These are phyloP conservation scores for Pseudorectes ferrugineus DNA, from an alignment of 2,113 vertebrate genomes.

Conservation along the genomic window DNA sequence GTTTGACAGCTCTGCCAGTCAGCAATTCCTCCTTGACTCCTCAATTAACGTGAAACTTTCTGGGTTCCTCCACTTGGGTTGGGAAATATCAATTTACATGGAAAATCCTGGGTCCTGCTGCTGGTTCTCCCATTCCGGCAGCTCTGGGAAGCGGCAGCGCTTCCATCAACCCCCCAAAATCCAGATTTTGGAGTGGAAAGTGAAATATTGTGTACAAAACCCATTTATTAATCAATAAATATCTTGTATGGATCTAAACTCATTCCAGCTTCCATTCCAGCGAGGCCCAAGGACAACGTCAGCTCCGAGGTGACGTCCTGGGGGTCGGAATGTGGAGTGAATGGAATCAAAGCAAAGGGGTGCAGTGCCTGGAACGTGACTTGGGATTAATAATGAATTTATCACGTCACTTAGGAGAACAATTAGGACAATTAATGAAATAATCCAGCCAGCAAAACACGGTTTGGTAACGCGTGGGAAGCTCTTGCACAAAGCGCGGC, in stretches of 20 bases:
- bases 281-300: neutral
- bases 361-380: neutral
- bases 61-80: neutral
- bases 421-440: slow-evolving; percentile 54
- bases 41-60: neutral
- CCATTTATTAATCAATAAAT: neutral
- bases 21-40: neutral
- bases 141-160: rapidly evolving
- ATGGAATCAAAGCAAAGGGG: neutral
- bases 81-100: neutral
- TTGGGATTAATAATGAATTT: neutral
- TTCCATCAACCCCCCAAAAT: neutral
- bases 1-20: slow-evolving; percentile 21
- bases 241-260: rapidly evolving
- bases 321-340: neutral
- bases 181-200: neutral
- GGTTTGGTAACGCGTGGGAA: neutral
- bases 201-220: rapidly evolving
- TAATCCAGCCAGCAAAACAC: neutral
- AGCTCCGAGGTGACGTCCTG: neutral
- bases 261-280: neutral
- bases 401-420: neutral
- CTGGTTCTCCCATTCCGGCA: neutral
- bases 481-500: slow-evolving; percentile 23
- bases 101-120: neutral